Evolutionary conservation across 2,888 invertebrate species (phyloP).

Genomic region (Seladonia tumulorum): DNA sequence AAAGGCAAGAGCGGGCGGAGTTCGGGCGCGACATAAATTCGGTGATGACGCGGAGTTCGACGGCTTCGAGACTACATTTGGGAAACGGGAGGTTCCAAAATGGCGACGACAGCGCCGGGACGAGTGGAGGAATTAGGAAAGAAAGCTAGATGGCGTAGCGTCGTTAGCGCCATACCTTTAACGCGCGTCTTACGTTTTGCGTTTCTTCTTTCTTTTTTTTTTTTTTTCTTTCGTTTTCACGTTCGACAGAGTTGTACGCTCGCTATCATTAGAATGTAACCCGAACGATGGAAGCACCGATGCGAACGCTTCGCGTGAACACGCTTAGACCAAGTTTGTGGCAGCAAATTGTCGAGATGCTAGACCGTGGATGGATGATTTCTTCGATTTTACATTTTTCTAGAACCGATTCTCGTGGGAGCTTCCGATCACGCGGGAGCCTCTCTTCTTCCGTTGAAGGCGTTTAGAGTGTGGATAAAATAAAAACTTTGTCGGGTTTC

Average conservation of each 20-base stretch:
- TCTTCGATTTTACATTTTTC: conserved; percentile 16
- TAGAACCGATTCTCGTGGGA: background rate
- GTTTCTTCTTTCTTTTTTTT: background rate
- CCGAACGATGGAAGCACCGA: background rate
- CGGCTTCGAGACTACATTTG: background rate
- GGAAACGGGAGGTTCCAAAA: background rate
- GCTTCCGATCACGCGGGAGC: background rate
- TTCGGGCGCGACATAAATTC: conserved; percentile 2
- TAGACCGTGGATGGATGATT: background rate
- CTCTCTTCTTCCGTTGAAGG: conserved; percentile 1
- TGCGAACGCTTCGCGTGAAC: background rate
- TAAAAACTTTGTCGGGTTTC: conserved; percentile 1
- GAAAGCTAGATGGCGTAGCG: conserved; percentile 51
- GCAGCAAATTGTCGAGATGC: background rate
- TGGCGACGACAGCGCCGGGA: background rate
- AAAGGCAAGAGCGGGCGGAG: background rate
- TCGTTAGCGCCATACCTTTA: conserved; percentile 58
- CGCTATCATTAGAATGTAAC: conserved; percentile 63
- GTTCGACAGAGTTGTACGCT: conserved; percentile 66
- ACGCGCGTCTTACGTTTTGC: conserved; percentile 58
- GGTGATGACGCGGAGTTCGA: background rate
- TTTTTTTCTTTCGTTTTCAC: conserved; percentile 12
- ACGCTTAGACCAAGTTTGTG: background rate
- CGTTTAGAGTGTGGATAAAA: background rate
- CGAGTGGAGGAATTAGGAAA: background rate